phyloP scores from a whole-genome alignment of 2,113 vertebrate species.

The Trichomycterus rosablanca region DNA sequence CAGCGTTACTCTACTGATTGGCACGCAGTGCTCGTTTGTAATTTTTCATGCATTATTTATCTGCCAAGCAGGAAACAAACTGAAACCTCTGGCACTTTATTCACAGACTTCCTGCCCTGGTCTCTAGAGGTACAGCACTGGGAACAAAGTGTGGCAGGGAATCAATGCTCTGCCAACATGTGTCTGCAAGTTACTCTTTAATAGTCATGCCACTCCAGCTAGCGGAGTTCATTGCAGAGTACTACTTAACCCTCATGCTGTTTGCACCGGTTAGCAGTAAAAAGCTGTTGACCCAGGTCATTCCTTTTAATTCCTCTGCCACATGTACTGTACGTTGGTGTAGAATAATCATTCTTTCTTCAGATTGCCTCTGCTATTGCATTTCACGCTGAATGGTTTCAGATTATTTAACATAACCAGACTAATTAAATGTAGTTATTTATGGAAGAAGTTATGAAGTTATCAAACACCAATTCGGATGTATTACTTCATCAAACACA shows the following conservation, averaged over 20 bases:
- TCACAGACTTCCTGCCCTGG: constrained; percentile 28
- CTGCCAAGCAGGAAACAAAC: constrained; percentile 29
- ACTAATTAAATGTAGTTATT: no score
- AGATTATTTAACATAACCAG: no score
- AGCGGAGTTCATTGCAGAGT: not conserved
- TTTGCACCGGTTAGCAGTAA: not conserved
- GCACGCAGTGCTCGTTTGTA: constrained; percentile 26
- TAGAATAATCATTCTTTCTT: no score
- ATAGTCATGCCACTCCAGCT: not conserved
- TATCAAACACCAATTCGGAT: no score
- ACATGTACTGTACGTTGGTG: no score
- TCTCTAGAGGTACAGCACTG: constrained; percentile 19
- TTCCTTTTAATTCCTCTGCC: no score
- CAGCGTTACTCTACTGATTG: constrained; percentile 20
- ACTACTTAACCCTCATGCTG: not conserved
- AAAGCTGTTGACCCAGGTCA: no score
- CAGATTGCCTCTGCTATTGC: no score
- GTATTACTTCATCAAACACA: no score
- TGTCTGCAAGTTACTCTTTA: not conserved
- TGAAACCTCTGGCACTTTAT: constrained; percentile 31
- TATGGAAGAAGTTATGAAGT: no score
- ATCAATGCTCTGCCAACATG: not conserved
- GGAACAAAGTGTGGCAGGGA: constrained; percentile 16
- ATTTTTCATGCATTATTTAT: constrained; percentile 43
- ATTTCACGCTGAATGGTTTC: no score